Base-by-base conservation (phyloP, 2,888 invertebrate species). In the Galerucella nymphaeae region DNA sequence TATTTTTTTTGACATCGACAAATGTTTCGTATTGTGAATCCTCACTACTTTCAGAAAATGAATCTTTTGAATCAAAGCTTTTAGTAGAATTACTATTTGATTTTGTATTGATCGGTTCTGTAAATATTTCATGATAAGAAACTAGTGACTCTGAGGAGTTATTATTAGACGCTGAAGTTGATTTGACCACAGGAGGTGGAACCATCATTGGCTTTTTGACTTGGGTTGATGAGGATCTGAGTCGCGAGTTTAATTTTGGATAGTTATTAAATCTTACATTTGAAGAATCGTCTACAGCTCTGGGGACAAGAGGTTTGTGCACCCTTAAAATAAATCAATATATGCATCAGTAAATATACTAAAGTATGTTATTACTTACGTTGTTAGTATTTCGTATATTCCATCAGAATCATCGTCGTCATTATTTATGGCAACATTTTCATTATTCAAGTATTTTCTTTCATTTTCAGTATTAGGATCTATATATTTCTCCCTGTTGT, bases 401-500 rank as follows among this genome's bases (percentile, higher is more conserved):
- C 59, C 53, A 42, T 66, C 62, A 23, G 63, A 23, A 64, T 61
- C 59, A 55, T 18, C 55, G 13, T 69, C 61, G 16, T 30, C n/a
- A 8, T 38, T 16, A 59, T 38, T 38, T 5, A 16, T 9, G 6
- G 58, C 9, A 20, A 23, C 14, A 58, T 57, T 18, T 58, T 58
- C 30, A 14, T 1, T 50, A 65, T 50, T 53, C 5, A 16, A 53
- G 45, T 42, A 57, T n/a, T 16, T 41, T 57, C 42, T 14, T 16
- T 41, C 18, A 20, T 13, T 20, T 13, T 65, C 23, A 14, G 38
- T 38, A 58, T 58, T 58, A 58, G 30, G 16, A 58, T 58, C 14
- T 6, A 30, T 62, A 55, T 69, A 23, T n/a, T 75, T 50, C 11
- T 62, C 38, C 30, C 62, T 68, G 42, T 80, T 77, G 55, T 81